Evolutionary conservation across 2,113 vertebrate genomes (phyloP), one percentile per base, ranked within the genome.

Genomic region (Calypte anna): DNA sequence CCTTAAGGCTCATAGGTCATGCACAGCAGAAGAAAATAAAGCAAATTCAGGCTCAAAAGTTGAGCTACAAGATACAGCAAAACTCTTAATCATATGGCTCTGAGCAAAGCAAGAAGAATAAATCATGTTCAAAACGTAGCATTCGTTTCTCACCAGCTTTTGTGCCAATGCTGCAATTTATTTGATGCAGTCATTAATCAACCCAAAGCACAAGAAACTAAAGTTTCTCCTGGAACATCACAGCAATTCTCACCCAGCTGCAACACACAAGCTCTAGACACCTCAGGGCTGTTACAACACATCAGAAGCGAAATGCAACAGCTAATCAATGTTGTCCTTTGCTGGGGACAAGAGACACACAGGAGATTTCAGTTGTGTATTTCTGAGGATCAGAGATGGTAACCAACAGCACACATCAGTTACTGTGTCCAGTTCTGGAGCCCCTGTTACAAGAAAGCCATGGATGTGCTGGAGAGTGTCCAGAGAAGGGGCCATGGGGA

Each of bases 161-260:
- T 82, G 28, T 89, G 89, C 89, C 73, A 50, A 2, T 17, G 40
- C 89, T 90, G 94, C 95, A 81, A 0, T 62, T 44, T 73, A 0
- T 62, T 44, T 73, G 80, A 43, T 72, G 23, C 2, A 13, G 16
- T 15, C 84, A 87, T 93, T 91, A 80, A 94, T 96, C 87, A 94
- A 63, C 17, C 20, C 10, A 2, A 82, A 93, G 28, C 12, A 17
- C 19, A 74, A 72, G 25, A 66, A 66, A 55, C 33, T 81, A 19
- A 17, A 28, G 31, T 57, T 90, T 50, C 57, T 77, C 16, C 55
- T 78, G 40, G 30, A 88, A 66, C 33, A 85, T 61, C 54, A 6
- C 2, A 54, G 75, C 57, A 44, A 20, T 10, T 75, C 44, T 85
- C 36, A 14, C 8, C 8, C 23, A 59, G 36, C 24, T 84, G 61